Base-by-base conservation (phyloP, 64 coral and sea anemone genomes). In the Orbicella faveolata region DNA sequence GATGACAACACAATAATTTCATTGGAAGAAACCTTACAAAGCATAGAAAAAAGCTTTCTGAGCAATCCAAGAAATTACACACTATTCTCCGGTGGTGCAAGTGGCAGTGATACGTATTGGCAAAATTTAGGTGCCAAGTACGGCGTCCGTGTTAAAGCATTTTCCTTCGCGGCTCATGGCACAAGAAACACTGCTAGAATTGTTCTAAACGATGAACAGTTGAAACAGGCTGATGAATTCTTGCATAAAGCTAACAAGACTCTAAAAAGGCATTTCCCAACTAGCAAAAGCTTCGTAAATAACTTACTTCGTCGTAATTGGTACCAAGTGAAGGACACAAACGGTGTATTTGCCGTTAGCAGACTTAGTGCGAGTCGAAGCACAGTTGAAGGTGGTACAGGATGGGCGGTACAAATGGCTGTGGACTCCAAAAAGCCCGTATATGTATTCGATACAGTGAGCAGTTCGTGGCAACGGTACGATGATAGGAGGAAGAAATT, bases 331-430 rank as follows among this genome's bases (percentile, higher is more conserved):
- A 83, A 83, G 34, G 92, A 93, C 16, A 89, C 92, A 41, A 75
- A 82, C 15, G 80, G 77, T 9, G 92, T 93, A 39, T 93, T 93
- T 89, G 86, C 92, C 68, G 18, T 93, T 34, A 79, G 78, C n/a
- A 89, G 44, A 83, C 18, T 93, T 14, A 89, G 59, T 51, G 68
- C 77, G 16, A 74, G 78, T 52, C 52, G 67, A 66, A 84, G 18
- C 37, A 83, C 17, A 65, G 77, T 93, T 37, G 87, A 89, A 75
- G 92, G 92, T 30, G 92, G 87, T 16, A 93, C 92, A 16, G 92
- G 92, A 20, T 93, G 92, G 92, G 92, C 92, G 17, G 92, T 93
- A 44, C 92, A 93, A 67, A 93, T 93, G 92, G 92, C 92, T 36
- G 33, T 93, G 19, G 92, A 93, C 44, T 51, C 18, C 57, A 89